These are phyloP conservation scores for Bathynomus jamesi DNA, from an alignment of 1,140 invertebrate species.

Conservation along the genomic window DNA sequence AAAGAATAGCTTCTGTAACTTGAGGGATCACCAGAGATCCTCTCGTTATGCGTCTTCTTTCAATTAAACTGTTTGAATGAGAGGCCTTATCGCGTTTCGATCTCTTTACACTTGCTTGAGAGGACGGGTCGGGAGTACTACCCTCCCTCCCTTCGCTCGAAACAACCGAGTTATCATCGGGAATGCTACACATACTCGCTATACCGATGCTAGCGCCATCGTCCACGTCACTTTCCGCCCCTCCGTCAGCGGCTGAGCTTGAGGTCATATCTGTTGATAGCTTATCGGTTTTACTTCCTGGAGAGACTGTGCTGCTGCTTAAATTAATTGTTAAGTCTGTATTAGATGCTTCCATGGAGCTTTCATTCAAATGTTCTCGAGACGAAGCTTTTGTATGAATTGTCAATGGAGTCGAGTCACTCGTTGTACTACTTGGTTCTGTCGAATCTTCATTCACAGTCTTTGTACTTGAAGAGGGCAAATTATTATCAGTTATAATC, in stretches of 20 bases:
- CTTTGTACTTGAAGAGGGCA: no score
- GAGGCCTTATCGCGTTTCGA: constrained; percentile 8
- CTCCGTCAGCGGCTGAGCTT: neutral
- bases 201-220: constrained; percentile 28
- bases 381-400: no score
- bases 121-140: constrained; percentile 23
- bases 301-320: no score
- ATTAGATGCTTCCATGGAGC: neutral
- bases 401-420: no score
- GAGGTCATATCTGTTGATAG: neutral
- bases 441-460: no score
- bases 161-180: constrained; percentile 28
- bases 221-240: constrained; percentile 16
- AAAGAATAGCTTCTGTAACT: constrained; percentile 19
- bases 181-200: constrained; percentile 26
- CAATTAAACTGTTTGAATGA: neutral
- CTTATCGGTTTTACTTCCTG: no score
- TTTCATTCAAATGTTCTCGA: no score
- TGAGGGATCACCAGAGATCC: constrained; percentile 26
- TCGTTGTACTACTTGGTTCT: no score
- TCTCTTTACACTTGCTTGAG: constrained; percentile 8
- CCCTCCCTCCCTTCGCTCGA: constrained; percentile 30
- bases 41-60: constrained; percentile 26
- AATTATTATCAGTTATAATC: no score
- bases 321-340: no score